These are phyloP conservation scores for Acleris laterana DNA, from an alignment of 2,888 invertebrate species.

Conservation along the genomic window DNA sequence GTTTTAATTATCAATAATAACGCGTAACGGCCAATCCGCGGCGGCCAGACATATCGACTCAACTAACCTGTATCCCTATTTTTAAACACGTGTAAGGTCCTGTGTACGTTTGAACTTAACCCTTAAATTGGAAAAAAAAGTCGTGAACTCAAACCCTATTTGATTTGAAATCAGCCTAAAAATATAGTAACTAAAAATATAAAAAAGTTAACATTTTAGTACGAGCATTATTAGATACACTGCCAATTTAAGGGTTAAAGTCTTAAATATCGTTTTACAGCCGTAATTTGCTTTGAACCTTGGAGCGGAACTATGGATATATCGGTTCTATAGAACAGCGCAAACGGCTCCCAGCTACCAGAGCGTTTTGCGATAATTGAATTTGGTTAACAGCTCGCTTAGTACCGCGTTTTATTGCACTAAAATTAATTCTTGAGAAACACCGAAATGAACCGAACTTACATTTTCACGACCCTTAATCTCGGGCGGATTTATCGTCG, in stretches of 20 bases:
- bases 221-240: no score
- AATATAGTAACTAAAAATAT: no score
- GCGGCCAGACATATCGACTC: slow-evolving; percentile 1
- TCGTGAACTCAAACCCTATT: no score
- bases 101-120: slow-evolving; percentile 2
- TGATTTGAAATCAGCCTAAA: no score
- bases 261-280: slow-evolving; percentile 45
- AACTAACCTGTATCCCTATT: slow-evolving; percentile 1
- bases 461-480: slow-evolving; percentile 64
- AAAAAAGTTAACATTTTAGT: no score
- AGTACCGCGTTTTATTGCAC: slow-evolving; percentile 54
- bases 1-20: slow-evolving; percentile 64
- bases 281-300: slow-evolving; percentile 45
- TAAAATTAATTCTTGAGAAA: slow-evolving; percentile 62
- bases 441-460: slow-evolving; percentile 51
- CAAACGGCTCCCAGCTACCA: slow-evolving; percentile 14
- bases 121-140: no score
- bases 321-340: slow-evolving; percentile 21
- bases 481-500: slow-evolving; percentile 55
- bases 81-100: slow-evolving; percentile 28
- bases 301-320: slow-evolving; percentile 25
- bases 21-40: slow-evolving; percentile 39
- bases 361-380: slow-evolving; percentile 56
- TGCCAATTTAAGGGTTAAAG: no score
- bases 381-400: slow-evolving; percentile 60